A percentile compares a stretch with the other conserved stretches of the same genome.
Conservation (phyloP, 2,113 vertebrate species). For the Protobothrops mucrosquamatus region DNA sequence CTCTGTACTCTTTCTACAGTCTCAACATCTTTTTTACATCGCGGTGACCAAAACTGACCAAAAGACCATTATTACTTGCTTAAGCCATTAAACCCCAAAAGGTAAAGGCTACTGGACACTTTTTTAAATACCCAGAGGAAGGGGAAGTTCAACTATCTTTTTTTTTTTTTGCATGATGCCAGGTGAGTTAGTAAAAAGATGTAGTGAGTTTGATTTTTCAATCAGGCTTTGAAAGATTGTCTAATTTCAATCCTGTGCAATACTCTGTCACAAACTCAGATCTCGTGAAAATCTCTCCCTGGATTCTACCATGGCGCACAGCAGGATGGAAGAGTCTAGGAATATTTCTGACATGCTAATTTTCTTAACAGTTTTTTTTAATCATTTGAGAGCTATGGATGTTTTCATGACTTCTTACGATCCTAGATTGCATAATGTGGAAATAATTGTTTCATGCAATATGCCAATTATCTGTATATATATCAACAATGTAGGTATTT, state of each 20-base stretch:
- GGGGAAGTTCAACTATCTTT: neutral
- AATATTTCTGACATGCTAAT: neutral
- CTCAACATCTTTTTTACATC: no score
- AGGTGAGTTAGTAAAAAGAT: neutral
- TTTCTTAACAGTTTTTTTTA: neutral
- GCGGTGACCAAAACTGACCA: no score
- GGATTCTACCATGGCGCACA: neutral
- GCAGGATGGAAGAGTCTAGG: neutral
- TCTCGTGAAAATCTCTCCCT: neutral
- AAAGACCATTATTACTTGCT: neutral
- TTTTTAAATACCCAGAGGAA: neutral
- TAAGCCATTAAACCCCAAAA: neutral
- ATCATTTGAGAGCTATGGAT: neutral
- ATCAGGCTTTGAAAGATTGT: neutral
- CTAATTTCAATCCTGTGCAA: neutral
- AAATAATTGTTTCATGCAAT: neutral
- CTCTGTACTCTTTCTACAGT: no score
- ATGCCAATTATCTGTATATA: neutral
- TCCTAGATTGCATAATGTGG: neutral
- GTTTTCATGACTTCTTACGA: neutral
- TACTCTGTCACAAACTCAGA: neutral
- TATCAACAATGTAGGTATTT: neutral
- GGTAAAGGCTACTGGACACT: neutral
- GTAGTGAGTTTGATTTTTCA: neutral
- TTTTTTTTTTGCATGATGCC: neutral